Evolutionary conservation across 2,888 invertebrate genomes (phyloP), one percentile per base, ranked within the genome.

Genomic region (Cephalotes varians): DNA sequence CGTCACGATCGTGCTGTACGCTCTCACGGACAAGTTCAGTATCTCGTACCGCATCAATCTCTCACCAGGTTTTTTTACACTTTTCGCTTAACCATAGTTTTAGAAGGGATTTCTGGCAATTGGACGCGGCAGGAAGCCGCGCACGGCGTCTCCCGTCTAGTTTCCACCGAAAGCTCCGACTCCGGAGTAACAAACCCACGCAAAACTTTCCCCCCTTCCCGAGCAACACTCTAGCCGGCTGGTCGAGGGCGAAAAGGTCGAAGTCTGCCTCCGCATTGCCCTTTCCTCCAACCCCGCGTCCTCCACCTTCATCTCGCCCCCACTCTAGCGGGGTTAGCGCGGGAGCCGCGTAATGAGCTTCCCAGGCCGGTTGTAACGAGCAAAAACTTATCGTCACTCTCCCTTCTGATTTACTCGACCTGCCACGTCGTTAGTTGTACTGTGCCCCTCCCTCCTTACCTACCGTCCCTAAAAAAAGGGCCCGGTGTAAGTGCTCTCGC

Each of bases 331-430:
- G 71, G 82, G 86, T 84, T 84, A 80, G 51, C 76, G 79, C 83
- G 84, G 88, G 84, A 88, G 79, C 80, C 79, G 83, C 86, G 92
- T 93, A 93, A 93, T 93, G 93, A 93, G 93, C 93, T 92, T 93
- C 91, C 92, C 93, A 91, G 90, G 87, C 90, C 91, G 91, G 88
- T 90, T 91, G 92, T 93, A 93, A 93, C 93, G 93, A 93, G 93
- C 93, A 93, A 93, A 93, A 93, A 93, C 93, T 93, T 93, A 93
- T 93, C 93, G 93, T 92, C 93, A 91, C 92, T 90, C 92, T 92
- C 90, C 90, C 91, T 89, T 87, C 92, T 92, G 93, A 93, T 93
- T 93, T 92, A 92, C 92, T 93, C 91, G 88, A 89, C 91, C 92
- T 90, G 92, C 92, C 91, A 91, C 91, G 90, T 92, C 92, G 91